Evolutionary conservation across 1,140 invertebrate species (phyloP), one percentile per base, ranked within the genome.

Genomic region (Physella acuta): DNA sequence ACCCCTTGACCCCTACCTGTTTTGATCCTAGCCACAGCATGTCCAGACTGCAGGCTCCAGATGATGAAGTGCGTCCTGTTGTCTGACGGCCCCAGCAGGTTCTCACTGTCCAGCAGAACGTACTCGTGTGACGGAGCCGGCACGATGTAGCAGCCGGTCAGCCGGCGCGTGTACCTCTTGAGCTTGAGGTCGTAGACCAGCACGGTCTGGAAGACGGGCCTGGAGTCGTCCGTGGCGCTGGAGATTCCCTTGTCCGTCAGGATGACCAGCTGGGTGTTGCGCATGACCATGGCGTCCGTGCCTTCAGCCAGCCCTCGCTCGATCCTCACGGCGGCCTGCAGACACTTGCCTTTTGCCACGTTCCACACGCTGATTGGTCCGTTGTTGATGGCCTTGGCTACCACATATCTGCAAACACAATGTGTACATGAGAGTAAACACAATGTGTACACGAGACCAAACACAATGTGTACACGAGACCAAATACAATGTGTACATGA

Each of bases 301-400:
- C 76, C 62, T 24, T 81, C 80, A 1, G 79, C 75, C 58, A 82
- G 61, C 3, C 80, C 79, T 16, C 79, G 69, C 71, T 82, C 81
- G 24, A 81, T 79, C 28, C 77, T 44, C 14, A 82, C 81, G 5
- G 76, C 76, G 2, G 64, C 74, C 59, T 76, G 74, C 28, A 78
- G 60, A 62, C 75, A 77, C 60, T 79, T 81, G 4, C 75, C 79
- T 61, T 79, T 80, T 14, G 77, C 78, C 53, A 83, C 75, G 71
- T 83, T 83, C 82, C 82, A 84, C 8, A 84, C 79, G 58, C 75
- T 78, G 14, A 83, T 72, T 28, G 78, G 78, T 33, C 82, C 82
- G 62, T 82, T 81, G 71, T 83, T 77, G 5, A 80, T 72, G 33
- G 78, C 75, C 49, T 79, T 74, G n/a, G 82, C 79, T 2, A 84